phyloP scores from a whole-genome alignment of 2,888 invertebrate species.

The Diarsia brunnea region DNA sequence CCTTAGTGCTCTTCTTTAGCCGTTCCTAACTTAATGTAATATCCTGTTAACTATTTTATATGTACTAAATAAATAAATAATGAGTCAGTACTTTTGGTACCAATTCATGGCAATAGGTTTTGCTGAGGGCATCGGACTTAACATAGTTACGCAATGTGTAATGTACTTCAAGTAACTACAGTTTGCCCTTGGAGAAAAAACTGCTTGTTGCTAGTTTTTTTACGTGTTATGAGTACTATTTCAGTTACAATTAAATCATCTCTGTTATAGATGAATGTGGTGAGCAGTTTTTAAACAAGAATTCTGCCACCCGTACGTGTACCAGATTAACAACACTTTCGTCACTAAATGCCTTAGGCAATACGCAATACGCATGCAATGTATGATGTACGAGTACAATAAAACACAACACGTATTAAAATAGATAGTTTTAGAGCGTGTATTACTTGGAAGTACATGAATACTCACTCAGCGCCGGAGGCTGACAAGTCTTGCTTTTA shows the following conservation, averaged over 20 bases:
- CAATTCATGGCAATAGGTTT: not conserved
- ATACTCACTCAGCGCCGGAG: slow-evolving; percentile 61
- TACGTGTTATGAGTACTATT: too few species aligned
- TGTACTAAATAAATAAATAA: too few species aligned
- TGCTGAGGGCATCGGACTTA: not conserved
- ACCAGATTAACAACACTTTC: not conserved
- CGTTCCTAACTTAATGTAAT: too few species aligned
- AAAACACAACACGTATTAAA: slow-evolving; percentile 45
- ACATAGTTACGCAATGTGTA: not conserved
- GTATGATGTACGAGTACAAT: slow-evolving; percentile 41
- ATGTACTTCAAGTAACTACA: not conserved
- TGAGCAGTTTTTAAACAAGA: not conserved
- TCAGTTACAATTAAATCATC: not conserved
- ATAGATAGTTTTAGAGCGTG: slow-evolving; percentile 52
- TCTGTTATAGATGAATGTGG: not conserved
- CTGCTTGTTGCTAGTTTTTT: not conserved
- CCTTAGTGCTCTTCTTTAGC: too few species aligned
- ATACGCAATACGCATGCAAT: slow-evolving; percentile 8
- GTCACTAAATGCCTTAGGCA: slow-evolving; percentile 18
- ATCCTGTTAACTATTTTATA: too few species aligned
- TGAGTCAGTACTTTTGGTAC: not conserved
- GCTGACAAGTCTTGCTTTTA: slow-evolving; percentile 65
- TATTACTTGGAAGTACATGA: slow-evolving; percentile 47
- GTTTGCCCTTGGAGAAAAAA: not conserved
- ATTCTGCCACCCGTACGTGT: not conserved